Evolutionary conservation across 2,888 invertebrate species (phyloP).

Genomic region (Thera britannica): DNA sequence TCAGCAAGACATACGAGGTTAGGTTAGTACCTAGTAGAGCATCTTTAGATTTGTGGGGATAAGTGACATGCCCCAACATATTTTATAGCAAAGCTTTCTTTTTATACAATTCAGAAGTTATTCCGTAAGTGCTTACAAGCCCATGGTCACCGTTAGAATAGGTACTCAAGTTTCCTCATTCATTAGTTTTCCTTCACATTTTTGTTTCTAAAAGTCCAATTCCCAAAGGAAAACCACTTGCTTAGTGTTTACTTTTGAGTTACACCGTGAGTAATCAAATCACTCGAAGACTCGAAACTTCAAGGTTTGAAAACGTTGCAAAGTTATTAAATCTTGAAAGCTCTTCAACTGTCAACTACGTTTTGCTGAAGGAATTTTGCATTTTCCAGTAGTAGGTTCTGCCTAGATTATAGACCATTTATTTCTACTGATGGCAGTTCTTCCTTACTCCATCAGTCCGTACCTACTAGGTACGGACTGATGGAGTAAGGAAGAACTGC

Average conservation of each 20-base stretch:
- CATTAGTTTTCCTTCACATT: neutral
- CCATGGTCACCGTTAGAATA: too few relatives aligned
- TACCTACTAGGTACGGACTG: too few relatives aligned
- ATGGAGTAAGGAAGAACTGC: neutral
- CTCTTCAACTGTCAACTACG: conserved; percentile 14
- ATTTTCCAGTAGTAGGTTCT: neutral
- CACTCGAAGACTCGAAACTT: neutral
- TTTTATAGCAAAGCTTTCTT: too few relatives aligned
- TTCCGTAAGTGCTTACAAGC: too few relatives aligned
- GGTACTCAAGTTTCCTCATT: too few relatives aligned
- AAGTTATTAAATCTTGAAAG: conserved; percentile 8
- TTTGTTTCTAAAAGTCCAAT: neutral
- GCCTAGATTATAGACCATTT: too few relatives aligned
- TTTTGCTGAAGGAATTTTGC: conserved; percentile 11
- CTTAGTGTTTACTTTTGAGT: neutral
- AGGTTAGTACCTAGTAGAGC: too few relatives aligned
- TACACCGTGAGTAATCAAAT: neutral
- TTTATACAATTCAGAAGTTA: too few relatives aligned
- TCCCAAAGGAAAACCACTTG: neutral
- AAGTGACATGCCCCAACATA: too few relatives aligned
- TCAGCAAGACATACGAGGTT: neutral
- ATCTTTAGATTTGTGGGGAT: too few relatives aligned
- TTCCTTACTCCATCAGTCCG: too few relatives aligned
- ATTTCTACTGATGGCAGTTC: too few relatives aligned
- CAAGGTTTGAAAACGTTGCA: conserved; percentile 1